Percentiles rank a stretch among this genome's conserved stretches.
These are phyloP conservation scores for Papilio glaucus DNA, from an alignment of 1,140 invertebrate genomes.

Conservation along the genomic window DNA sequence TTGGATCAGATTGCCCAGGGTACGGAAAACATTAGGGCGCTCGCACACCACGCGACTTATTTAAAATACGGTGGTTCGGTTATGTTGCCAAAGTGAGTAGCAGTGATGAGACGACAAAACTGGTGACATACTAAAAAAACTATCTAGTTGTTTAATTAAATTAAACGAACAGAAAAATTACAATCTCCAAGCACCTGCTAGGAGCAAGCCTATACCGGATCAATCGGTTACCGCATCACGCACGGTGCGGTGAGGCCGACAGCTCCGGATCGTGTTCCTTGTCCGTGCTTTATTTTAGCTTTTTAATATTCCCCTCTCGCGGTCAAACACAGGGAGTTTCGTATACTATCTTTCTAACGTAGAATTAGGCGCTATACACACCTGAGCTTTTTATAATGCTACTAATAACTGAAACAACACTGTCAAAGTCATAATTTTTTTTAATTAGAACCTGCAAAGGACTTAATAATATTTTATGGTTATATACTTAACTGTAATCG, in stretches of 20 bases:
- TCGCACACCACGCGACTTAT: constrained; percentile 16
- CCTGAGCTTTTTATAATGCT: constrained; percentile 27
- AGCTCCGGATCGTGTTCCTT: constrained; percentile 54
- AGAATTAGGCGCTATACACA: constrained; percentile 40
- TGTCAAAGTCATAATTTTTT: too few species aligned
- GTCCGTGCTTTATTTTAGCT: constrained; percentile 43
- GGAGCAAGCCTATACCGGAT: too few species aligned
- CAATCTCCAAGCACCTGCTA: constrained; percentile 24
- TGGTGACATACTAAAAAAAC: too few species aligned
- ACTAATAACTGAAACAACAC: too few species aligned
- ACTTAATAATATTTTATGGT: too few species aligned
- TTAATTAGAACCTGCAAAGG: too few species aligned
- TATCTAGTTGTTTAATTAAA: not conserved
- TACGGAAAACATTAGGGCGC: not conserved
- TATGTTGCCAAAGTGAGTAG: too few species aligned
- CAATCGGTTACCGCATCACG: constrained; percentile 42
- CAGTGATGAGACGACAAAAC: too few species aligned
- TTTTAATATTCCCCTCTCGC: constrained; percentile 47
- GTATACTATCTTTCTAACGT: constrained; percentile 11
- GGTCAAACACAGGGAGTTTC: constrained; percentile 62
- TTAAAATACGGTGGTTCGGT: too few species aligned
- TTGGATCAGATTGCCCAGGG: not conserved
- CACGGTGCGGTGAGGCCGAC: constrained; percentile 53
- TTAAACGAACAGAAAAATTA: not conserved
- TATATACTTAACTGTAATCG: too few species aligned